Conservation (phyloP, 2,888 invertebrate genomes). For the Calameuta filiformis region DNA sequence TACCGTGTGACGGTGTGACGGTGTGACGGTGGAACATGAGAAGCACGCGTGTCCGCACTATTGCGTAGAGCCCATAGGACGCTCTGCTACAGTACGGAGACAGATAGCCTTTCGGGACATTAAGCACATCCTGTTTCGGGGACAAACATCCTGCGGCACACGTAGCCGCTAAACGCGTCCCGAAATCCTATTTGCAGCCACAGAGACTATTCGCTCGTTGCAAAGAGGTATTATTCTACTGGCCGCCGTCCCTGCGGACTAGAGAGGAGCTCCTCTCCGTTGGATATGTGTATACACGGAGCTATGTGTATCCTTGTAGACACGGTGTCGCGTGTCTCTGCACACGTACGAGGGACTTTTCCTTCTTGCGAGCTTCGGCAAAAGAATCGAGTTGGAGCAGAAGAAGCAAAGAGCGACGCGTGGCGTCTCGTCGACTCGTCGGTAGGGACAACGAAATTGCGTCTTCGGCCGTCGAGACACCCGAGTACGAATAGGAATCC, state of each 20-base stretch:
- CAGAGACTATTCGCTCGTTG: not conserved
- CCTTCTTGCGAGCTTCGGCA: not conserved
- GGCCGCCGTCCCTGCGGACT: not conserved
- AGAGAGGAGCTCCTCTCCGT: not conserved
- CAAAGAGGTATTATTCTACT: not conserved
- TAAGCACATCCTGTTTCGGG: slow-evolving; percentile 52
- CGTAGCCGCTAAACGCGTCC: slow-evolving; percentile 25
- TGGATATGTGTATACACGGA: not conserved
- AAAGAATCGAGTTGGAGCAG: too few relatives aligned
- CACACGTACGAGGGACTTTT: not conserved
- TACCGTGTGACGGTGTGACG: too few relatives aligned
- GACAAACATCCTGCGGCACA: slow-evolving; percentile 51
- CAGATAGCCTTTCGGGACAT: slow-evolving; percentile 60
- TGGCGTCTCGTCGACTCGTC: too few relatives aligned
- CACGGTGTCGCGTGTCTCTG: not conserved
- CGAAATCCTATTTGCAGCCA: slow-evolving; percentile 6
- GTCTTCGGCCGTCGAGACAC: not conserved
- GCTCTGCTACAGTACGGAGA: slow-evolving; percentile 41
- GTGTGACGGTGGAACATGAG: not conserved
- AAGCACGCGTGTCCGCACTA: not conserved
- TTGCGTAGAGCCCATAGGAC: not conserved
- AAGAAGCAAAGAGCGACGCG: too few relatives aligned
- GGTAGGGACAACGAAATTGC: not conserved
- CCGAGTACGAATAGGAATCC: not conserved
- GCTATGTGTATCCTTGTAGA: not conserved